Percentiles rank a stretch among this genome's conserved stretches.
Evolutionary conservation across 2,888 invertebrate genomes (phyloP).

Genomic region (Dyspetes luteomarginatus): DNA sequence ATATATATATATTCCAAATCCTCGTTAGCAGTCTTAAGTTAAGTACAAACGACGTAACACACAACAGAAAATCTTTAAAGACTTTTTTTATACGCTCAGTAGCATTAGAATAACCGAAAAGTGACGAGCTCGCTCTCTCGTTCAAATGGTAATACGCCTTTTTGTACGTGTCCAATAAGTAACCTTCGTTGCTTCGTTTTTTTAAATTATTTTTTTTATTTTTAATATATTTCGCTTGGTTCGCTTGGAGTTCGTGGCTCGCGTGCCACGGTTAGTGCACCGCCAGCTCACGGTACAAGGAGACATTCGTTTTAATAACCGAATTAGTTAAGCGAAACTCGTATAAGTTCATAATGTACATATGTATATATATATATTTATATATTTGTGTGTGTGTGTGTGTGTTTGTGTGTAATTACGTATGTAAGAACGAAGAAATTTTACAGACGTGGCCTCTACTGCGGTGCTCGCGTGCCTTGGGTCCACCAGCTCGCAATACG

Average conservation of each 20-base stretch:
- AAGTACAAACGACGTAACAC: conserved; percentile 36
- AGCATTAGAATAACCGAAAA: conserved; percentile 36
- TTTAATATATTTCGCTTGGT: conserved; percentile 18
- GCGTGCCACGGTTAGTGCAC: conserved; percentile 62
- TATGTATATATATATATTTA: background rate
- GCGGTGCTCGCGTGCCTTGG: conserved; percentile 71
- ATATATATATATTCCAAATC: conserved; percentile 7
- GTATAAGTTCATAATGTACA: conserved; percentile 25
- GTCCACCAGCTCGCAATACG: conserved; percentile 37
- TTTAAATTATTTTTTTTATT: background rate
- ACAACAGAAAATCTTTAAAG: conserved; percentile 31
- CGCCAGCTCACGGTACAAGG: conserved; percentile 66
- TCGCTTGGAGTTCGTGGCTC: conserved; percentile 48
- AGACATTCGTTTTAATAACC: conserved; percentile 77
- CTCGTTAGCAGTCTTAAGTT: conserved; percentile 60
- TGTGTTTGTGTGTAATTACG: background rate
- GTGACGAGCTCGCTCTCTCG: conserved; percentile 25
- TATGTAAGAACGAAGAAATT: conserved; percentile 49
- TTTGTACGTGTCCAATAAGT: conserved; percentile 49
- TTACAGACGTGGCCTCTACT: conserved; percentile 62
- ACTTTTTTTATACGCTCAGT: conserved; percentile 16
- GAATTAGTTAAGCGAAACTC: conserved; percentile 74
- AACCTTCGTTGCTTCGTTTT: conserved; percentile 43
- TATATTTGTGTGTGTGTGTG: background rate
- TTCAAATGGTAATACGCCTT: conserved; percentile 59